phyloP scores from a whole-genome alignment of 2,888 invertebrate genomes.

The Papilio gigon region DNA sequence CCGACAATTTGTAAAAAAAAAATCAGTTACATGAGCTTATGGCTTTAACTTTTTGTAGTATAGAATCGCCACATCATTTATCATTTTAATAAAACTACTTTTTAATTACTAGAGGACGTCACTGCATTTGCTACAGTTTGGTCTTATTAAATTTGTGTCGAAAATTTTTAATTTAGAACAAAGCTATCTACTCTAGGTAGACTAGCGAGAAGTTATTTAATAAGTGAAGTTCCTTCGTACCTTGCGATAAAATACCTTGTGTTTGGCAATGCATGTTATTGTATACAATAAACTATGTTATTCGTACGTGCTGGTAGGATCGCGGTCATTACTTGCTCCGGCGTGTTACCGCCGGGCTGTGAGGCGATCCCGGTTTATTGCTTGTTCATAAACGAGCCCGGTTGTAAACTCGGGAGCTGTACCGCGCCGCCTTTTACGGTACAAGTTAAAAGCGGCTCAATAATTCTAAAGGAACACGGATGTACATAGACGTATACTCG shows the following conservation, averaged over 20 bases:
- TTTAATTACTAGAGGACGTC: too few species aligned
- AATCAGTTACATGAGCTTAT: not conserved
- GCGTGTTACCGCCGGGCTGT: constrained; percentile 49
- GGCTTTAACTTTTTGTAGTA: not conserved
- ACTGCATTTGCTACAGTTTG: too few species aligned
- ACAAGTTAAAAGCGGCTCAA: constrained; percentile 40
- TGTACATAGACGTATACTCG: not conserved
- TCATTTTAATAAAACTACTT: too few species aligned
- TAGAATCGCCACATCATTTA: too few species aligned
- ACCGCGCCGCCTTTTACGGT: constrained; percentile 44
- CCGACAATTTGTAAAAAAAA: not conserved
- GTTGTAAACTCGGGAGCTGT: constrained; percentile 62
- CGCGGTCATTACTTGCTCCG: constrained; percentile 32
- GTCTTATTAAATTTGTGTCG: too few species aligned
- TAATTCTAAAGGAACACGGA: constrained; percentile 1
- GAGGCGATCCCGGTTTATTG: constrained; percentile 76
- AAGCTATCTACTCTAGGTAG: not conserved
- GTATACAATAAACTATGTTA: constrained; percentile 19
- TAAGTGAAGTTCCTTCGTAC: not conserved
- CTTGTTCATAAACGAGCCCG: constrained; percentile 74
- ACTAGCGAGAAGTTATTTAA: not conserved
- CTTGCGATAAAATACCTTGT: not conserved
- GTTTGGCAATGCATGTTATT: constrained; percentile 23
- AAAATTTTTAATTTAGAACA: not conserved
- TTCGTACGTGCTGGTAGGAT: constrained; percentile 18